Percentiles rank a stretch among this genome's conserved stretches.
Conservation (phyloP, 2,888 invertebrate species). For the Tubiluchus corallicola region DNA sequence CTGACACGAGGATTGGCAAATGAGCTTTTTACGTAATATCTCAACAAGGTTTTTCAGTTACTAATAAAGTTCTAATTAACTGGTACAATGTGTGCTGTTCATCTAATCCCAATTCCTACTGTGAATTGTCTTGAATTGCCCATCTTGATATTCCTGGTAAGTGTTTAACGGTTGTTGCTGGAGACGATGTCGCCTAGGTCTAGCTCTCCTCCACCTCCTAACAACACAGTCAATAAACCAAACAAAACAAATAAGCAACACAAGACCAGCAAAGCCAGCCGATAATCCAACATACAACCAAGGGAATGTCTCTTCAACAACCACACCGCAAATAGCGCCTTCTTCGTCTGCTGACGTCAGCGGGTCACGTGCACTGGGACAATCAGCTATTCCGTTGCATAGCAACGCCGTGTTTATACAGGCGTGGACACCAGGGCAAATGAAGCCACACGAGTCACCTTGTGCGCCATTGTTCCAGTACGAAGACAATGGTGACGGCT, state of each 20-base stretch:
- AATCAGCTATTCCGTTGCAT: slow-evolving; percentile 71
- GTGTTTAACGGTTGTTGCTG: slow-evolving; percentile 36
- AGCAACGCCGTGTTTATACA: slow-evolving; percentile 65
- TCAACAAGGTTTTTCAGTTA: too few relatives aligned
- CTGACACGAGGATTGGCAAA: too few relatives aligned
- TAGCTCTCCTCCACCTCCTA: slow-evolving; percentile 35
- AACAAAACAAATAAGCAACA: not conserved
- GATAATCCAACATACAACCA: not conserved
- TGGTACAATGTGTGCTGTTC: too few relatives aligned
- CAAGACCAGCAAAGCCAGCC: not conserved
- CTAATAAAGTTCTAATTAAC: too few relatives aligned
- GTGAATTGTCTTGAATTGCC: not conserved
- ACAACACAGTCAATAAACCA: slow-evolving; percentile 9
- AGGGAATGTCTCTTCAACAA: slow-evolving; percentile 13
- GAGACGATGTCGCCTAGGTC: slow-evolving; percentile 43
- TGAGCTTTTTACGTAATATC: too few relatives aligned
- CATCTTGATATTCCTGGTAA: slow-evolving; percentile 39
- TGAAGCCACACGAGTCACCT: slow-evolving; percentile 52
- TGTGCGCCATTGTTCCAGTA: slow-evolving; percentile 3
- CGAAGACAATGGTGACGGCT: slow-evolving; percentile 46
- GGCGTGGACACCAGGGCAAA: slow-evolving; percentile 58
- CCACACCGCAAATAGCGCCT: slow-evolving; percentile 15
- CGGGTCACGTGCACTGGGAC: slow-evolving; percentile 46
- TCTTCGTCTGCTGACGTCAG: slow-evolving; percentile 7
- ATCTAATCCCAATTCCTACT: not conserved